Conservation (phyloP, 1,140 invertebrate genomes). For the Caerostris extrusa region DNA sequence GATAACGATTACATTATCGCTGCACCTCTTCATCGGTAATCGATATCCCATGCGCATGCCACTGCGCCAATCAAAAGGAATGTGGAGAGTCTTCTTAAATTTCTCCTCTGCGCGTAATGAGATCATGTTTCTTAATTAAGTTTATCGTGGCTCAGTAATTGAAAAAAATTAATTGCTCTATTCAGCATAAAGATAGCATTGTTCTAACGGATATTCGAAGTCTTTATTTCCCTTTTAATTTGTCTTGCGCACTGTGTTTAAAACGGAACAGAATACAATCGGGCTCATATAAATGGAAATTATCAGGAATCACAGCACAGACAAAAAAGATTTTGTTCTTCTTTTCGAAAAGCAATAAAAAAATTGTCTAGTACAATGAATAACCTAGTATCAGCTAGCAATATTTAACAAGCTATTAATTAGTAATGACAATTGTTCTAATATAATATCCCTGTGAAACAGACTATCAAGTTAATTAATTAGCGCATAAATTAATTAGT, state of each 20-base stretch:
- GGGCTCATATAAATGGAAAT: neutral
- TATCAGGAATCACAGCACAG: neutral
- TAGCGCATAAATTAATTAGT: too few species aligned
- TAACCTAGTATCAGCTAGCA: neutral
- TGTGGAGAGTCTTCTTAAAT: constrained; percentile 27
- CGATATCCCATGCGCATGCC: constrained; percentile 1
- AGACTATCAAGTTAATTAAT: too few species aligned
- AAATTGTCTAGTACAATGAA: neutral
- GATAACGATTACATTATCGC: constrained; percentile 39
- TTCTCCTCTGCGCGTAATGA: constrained; percentile 10
- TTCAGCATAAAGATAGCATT: constrained; percentile 28
- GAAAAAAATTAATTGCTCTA: constrained; percentile 39
- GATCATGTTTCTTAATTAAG: constrained; percentile 38
- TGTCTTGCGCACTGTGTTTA: neutral
- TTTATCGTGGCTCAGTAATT: constrained; percentile 21
- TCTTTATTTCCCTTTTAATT: constrained; percentile 3
- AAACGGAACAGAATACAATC: neutral
- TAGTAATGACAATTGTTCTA: neutral
- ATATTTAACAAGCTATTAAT: neutral
- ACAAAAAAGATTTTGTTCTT: neutral
- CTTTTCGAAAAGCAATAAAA: neutral
- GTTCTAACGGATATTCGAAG: constrained; percentile 23
- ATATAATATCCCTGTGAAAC: too few species aligned
- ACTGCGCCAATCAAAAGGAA: constrained; percentile 33
- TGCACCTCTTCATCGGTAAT: neutral